Conservation (phyloP, 2,888 invertebrate species). For the Luffia ferchaultella region DNA sequence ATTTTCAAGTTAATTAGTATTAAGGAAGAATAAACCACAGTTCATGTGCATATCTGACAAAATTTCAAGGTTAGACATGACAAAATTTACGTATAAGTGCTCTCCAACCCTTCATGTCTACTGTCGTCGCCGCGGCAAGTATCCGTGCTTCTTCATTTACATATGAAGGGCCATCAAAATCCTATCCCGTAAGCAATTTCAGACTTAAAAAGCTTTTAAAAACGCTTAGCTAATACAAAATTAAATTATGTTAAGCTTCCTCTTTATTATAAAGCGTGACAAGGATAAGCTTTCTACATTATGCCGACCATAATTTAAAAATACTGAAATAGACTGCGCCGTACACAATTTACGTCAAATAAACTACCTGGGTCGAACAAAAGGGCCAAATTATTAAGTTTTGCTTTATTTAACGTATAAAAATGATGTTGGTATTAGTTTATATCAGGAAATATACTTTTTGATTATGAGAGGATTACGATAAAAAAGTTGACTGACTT, state of each 20-base stretch:
- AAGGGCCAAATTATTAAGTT: too few relatives aligned
- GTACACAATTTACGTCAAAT: too few relatives aligned
- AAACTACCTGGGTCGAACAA: too few relatives aligned
- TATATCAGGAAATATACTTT: too few relatives aligned
- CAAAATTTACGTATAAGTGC: background rate
- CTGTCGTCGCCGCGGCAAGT: background rate
- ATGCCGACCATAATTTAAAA: background rate
- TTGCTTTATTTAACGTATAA: too few relatives aligned
- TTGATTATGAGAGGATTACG: too few relatives aligned
- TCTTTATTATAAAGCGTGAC: background rate
- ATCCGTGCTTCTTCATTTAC: slow-evolving; percentile 26
- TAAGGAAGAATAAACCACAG: too few relatives aligned
- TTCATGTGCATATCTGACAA: too few relatives aligned
- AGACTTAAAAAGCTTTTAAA: background rate
- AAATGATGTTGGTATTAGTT: too few relatives aligned
- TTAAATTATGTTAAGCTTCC: background rate
- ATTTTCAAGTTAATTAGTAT: too few relatives aligned
- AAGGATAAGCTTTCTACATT: background rate
- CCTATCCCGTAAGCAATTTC: slow-evolving; percentile 19
- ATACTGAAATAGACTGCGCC: background rate
- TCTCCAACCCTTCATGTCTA: background rate
- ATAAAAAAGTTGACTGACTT: too few relatives aligned
- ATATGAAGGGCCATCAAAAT: slow-evolving; percentile 42
- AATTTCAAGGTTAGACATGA: too few relatives aligned
- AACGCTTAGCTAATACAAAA: background rate